A percentile compares a stretch with the other conserved stretches of the same genome.
These are phyloP conservation scores for Incurvaria masculella DNA, from an alignment of 2,888 invertebrate species.

Conservation along the genomic window DNA sequence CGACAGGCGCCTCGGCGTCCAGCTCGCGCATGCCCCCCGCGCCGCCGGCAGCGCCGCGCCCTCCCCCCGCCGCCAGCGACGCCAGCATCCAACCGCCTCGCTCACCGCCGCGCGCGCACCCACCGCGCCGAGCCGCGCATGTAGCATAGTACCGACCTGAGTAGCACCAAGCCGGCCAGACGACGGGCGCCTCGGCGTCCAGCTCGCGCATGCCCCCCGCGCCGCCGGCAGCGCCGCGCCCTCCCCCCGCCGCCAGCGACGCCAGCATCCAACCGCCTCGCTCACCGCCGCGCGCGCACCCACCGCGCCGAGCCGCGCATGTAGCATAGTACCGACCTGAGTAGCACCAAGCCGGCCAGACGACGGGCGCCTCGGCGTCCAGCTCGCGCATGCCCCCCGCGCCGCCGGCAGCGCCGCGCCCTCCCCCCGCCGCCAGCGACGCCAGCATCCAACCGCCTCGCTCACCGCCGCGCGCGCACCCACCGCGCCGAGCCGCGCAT, in stretches of 20 bases:
- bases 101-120: conserved; percentile 18
- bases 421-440: conserved; percentile 26
- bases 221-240: conserved; percentile 26
- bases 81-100: conserved; percentile 33
- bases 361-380: conserved; percentile 83
- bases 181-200: conserved; percentile 83
- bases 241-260: conserved; percentile 26
- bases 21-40: conserved; percentile 61
- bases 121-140: conserved; percentile 20
- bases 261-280: conserved; percentile 33
- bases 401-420: conserved; percentile 26
- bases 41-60: conserved; percentile 26
- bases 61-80: conserved; percentile 26
- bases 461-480: conserved; percentile 18
- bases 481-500: conserved; percentile 20
- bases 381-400: conserved; percentile 61
- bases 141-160: conserved; percentile 65
- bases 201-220: conserved; percentile 61
- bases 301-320: conserved; percentile 20
- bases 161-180: conserved; percentile 93
- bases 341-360: conserved; percentile 93
- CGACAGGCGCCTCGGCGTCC: conserved; percentile 83
- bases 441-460: conserved; percentile 33
- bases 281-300: conserved; percentile 18
- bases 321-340: conserved; percentile 65